Conservation (phyloP, 2,113 vertebrate genomes). For the Semnornis frantzii region DNA sequence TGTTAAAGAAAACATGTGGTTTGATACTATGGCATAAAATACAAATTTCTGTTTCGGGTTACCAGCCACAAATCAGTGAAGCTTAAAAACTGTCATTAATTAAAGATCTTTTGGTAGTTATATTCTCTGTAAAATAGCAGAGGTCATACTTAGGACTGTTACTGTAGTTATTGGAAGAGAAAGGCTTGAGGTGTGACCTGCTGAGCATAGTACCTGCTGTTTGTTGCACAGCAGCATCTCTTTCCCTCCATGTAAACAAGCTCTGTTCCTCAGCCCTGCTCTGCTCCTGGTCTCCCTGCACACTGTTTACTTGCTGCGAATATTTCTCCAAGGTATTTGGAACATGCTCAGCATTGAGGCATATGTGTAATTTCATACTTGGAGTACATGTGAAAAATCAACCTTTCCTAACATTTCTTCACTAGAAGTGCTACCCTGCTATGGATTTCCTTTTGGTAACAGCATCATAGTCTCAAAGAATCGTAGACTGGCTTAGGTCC, state of each 20-base stretch:
- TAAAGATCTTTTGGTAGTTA: neutral
- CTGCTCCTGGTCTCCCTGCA: neutral
- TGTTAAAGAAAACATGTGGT: neutral
- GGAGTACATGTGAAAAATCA: neutral
- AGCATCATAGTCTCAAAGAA: too few species aligned
- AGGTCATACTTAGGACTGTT: neutral
- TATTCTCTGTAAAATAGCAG: neutral
- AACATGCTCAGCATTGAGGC: neutral
- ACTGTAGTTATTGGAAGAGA: neutral
- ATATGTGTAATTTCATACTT: neutral
- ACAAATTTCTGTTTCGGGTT: neutral
- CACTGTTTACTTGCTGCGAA: fast-evolving
- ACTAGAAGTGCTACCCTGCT: fast-evolving
- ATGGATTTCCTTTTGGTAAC: neutral
- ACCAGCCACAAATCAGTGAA: neutral
- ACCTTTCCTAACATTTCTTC: neutral
- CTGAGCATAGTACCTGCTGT: neutral
- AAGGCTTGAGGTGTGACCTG: neutral
- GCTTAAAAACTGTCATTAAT: neutral
- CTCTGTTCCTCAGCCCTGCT: neutral
- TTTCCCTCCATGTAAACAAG: neutral
- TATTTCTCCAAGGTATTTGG: neutral
- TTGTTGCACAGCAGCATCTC: neutral
- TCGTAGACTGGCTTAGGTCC: too few species aligned
- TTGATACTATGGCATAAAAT: neutral